These are phyloP conservation scores for Eupleurogrammus muticus DNA, from an alignment of 2,797 vertebrate genomes.

Conservation along the genomic window DNA sequence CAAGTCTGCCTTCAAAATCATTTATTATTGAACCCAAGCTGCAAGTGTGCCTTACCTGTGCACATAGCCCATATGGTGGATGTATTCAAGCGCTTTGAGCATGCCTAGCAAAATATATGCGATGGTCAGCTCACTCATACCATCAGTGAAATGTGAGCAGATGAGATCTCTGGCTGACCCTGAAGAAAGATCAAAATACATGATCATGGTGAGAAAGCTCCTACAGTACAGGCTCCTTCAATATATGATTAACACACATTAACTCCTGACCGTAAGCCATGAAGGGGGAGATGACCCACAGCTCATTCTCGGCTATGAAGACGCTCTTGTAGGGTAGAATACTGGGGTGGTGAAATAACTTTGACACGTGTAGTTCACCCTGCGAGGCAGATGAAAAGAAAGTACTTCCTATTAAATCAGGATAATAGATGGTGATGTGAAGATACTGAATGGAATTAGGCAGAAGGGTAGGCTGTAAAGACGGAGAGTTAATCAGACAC, in stretches of 20 bases:
- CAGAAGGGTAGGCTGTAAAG: neutral
- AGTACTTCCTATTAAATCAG: slow-evolving; percentile 3
- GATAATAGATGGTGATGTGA: neutral
- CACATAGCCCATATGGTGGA: slow-evolving; percentile 99
- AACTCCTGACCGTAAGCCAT: slow-evolving; percentile 95
- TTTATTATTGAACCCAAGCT: neutral
- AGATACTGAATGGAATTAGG: slow-evolving; percentile 20
- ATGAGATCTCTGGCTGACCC: slow-evolving; percentile 97
- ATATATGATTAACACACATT: neutral
- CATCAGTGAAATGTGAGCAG: slow-evolving; percentile 93
- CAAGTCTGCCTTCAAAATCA: neutral
- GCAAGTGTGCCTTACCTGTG: slow-evolving; percentile 85
- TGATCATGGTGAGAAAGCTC: neutral
- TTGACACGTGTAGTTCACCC: slow-evolving; percentile 97
- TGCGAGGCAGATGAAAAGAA: slow-evolving; percentile 64
- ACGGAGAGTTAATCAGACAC: slow-evolving; percentile 2
- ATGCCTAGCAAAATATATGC: slow-evolving; percentile 94
- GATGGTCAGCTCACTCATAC: slow-evolving; percentile 94
- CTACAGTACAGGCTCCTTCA: neutral
- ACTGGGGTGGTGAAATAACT: slow-evolving; percentile 95
- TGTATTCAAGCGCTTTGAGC: slow-evolving; percentile 94
- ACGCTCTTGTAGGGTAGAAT: slow-evolving; percentile 96
- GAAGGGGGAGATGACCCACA: slow-evolving; percentile 97
- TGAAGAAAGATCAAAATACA: slow-evolving; percentile 58
- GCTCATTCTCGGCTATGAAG: slow-evolving; percentile 96